Conservation (phyloP, 2,888 invertebrate species). For the Cerceris rybyensis region DNA sequence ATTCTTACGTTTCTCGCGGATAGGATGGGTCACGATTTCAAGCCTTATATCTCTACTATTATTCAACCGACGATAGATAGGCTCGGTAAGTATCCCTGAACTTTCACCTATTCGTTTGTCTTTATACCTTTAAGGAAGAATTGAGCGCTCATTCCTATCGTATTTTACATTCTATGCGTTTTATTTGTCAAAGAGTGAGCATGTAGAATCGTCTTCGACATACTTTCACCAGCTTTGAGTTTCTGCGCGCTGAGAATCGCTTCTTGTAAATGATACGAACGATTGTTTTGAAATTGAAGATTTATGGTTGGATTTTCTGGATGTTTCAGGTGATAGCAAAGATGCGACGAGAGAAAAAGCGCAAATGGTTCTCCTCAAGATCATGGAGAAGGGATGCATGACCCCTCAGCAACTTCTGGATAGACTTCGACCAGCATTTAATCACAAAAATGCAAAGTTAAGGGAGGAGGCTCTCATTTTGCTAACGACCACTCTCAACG, state of each 20-base stretch:
- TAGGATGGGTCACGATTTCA: constrained; percentile 93
- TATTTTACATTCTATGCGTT: neutral
- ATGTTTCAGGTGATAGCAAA: constrained; percentile 84
- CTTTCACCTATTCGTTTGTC: neutral
- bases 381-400: constrained; percentile 88
- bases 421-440: constrained; percentile 87
- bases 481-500: constrained; percentile 91
- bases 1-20: constrained; percentile 93
- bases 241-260: too few species aligned
- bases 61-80: constrained; percentile 92
- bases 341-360: constrained; percentile 89
- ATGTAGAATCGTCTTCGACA: too few species aligned
- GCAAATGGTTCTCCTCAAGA: constrained; percentile 87
- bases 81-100: constrained; percentile 82
- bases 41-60: constrained; percentile 92
- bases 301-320: neutral
- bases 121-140: neutral
- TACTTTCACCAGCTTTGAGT: too few species aligned
- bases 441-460: constrained; percentile 96
- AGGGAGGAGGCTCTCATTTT: constrained; percentile 93
- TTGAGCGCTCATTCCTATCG: too few species aligned
- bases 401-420: constrained; percentile 88
- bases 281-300: neutral
- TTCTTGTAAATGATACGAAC: too few species aligned
- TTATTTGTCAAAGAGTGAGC: neutral